phyloP scores from a whole-genome alignment of 1,140 invertebrate genomes.

The Arctopsyche grandis region DNA sequence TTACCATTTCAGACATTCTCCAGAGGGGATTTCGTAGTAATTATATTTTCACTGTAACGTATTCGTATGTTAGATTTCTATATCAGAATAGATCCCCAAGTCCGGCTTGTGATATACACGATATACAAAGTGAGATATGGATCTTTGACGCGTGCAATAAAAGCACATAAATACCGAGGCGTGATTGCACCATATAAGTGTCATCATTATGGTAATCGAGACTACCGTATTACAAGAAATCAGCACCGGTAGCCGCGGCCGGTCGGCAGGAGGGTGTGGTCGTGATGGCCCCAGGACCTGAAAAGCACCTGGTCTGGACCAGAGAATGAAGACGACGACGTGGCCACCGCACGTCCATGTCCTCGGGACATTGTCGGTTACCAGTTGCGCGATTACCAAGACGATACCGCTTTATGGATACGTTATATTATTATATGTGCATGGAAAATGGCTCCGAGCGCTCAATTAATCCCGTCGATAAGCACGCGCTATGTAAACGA shows the following conservation, averaged over 20 bases:
- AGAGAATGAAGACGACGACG: neutral
- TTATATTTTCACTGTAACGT: no score
- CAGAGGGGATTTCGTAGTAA: no score
- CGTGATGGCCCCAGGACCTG: slow-evolving; percentile 29
- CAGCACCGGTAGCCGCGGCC: neutral
- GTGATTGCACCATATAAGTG: neutral
- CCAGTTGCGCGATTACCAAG: neutral
- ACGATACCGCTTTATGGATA: neutral
- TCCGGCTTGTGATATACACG: no score
- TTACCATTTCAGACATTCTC: no score
- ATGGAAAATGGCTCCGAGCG: neutral
- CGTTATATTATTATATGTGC: no score
- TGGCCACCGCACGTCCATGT: neutral
- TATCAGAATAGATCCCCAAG: no score
- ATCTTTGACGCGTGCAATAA: neutral
- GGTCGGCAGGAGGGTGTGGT: neutral
- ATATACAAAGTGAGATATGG: no score
- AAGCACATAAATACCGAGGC: neutral
- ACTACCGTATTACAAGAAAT: slow-evolving; percentile 21
- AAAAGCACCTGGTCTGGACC: slow-evolving; percentile 11
- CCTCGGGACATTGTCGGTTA: neutral
- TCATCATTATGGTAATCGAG: slow-evolving; percentile 18
- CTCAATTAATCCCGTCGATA: neutral
- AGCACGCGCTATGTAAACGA: no score
- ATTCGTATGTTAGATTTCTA: no score